Percentiles rank a stretch among this genome's conserved stretches.
Evolutionary conservation across 2,888 invertebrate genomes (phyloP).

Genomic region (Augochlorella aurata): DNA sequence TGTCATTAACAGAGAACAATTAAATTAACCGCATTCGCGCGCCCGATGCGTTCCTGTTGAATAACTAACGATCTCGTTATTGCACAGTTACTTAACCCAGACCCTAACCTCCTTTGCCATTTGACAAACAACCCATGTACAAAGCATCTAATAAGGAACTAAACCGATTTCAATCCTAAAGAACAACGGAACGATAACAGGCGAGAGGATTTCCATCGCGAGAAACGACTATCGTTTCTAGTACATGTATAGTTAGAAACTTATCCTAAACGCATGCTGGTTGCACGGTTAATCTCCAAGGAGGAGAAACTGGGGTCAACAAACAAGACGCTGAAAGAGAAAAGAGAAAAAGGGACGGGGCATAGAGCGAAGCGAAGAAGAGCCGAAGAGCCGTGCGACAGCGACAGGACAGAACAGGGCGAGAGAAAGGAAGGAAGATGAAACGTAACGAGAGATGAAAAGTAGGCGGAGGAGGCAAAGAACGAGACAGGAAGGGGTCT

Average conservation of each 20-base stretch:
- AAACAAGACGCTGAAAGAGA: slow-evolving; percentile 18
- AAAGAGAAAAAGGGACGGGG: neutral
- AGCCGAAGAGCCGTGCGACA: neutral
- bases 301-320: slow-evolving; percentile 15
- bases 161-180: neutral
- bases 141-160: neutral
- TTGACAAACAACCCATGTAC: slow-evolving; percentile 1
- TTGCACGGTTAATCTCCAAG: slow-evolving; percentile 11
- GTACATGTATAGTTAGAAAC: neutral
- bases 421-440: slow-evolving; percentile 20
- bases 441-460: slow-evolving; percentile 37
- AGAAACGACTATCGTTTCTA: neutral
- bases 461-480: slow-evolving; percentile 31
- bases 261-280: slow-evolving; percentile 7
- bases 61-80: slow-evolving; percentile 31
- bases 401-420: neutral
- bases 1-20: slow-evolving; percentile 48
- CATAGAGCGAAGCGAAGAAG: slow-evolving; percentile 1
- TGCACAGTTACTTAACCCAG: slow-evolving; percentile 10
- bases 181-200: neutral
- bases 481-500: slow-evolving; percentile 19
- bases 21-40: slow-evolving; percentile 27
- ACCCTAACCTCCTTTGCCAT: slow-evolving; percentile 30
- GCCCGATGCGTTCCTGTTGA: slow-evolving; percentile 20
- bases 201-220: neutral